These are phyloP conservation scores for Lasioglossum malachurum DNA, from an alignment of 2,888 invertebrate genomes.

Conservation along the genomic window DNA sequence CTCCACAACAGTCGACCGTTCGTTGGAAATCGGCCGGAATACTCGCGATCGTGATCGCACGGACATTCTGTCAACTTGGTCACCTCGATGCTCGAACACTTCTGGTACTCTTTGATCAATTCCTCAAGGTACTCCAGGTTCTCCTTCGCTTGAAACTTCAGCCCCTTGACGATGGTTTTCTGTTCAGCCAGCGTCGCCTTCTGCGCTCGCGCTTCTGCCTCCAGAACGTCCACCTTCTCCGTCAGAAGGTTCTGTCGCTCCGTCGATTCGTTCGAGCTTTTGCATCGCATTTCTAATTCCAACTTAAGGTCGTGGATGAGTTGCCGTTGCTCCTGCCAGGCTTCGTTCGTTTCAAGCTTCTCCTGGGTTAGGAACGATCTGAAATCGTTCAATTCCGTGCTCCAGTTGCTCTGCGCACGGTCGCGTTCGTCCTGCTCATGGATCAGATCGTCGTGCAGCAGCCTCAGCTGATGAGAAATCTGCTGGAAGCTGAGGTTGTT, in stretches of 20 bases:
- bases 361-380: conserved; percentile 82
- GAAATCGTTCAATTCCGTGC: conserved; percentile 78
- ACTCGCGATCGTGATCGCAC: conserved; percentile 15
- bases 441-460: conserved; percentile 60
- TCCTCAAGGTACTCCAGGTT: conserved; percentile 74
- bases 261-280: conserved; percentile 83
- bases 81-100: background rate
- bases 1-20: conserved; percentile 90
- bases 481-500: conserved; percentile 68
- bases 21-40: conserved; percentile 44
- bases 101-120: conserved; percentile 59
- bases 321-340: conserved; percentile 83
- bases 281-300: conserved; percentile 86
- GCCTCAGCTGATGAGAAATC: conserved; percentile 66
- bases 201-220: conserved; percentile 78
- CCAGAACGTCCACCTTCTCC: conserved; percentile 86
- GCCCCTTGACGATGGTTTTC: conserved; percentile 58
- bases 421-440: conserved; percentile 59
- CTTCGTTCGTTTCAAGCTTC: conserved; percentile 79
- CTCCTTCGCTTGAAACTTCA: conserved; percentile 75
- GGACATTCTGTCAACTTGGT: conserved; percentile 11
- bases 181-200: conserved; percentile 57
- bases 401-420: conserved; percentile 59
- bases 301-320: conserved; percentile 85
- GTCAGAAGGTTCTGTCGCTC: conserved; percentile 85